A percentile compares a stretch with the other conserved stretches of the same genome.
These are phyloP conservation scores for Drosophila diplacantha DNA, from an alignment of 2,888 invertebrate species.

Conservation along the genomic window DNA sequence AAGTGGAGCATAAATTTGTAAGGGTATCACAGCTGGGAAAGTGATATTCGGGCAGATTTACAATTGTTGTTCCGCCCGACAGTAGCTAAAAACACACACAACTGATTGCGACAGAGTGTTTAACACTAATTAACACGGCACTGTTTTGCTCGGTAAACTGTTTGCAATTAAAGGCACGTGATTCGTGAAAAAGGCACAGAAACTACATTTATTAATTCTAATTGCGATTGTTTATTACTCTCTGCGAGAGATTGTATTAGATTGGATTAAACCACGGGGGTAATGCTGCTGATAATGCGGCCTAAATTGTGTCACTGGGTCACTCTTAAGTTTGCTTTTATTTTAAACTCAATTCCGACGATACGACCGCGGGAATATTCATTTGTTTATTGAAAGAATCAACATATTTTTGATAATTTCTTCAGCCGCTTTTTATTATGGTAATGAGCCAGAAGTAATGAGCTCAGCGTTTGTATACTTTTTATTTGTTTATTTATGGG, in stretches of 20 bases:
- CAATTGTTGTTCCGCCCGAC: slow-evolving; percentile 22
- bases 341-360: slow-evolving; percentile 31
- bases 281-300: slow-evolving; percentile 46
- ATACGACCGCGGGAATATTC: slow-evolving; percentile 10
- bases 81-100: not conserved
- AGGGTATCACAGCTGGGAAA: slow-evolving; percentile 69
- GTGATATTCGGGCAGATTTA: slow-evolving; percentile 62
- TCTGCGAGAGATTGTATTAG: slow-evolving; percentile 2
- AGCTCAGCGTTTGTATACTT: slow-evolving; percentile 59
- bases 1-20: slow-evolving; percentile 73
- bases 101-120: slow-evolving; percentile 8
- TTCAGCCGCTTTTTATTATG: slow-evolving; percentile 47
- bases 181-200: slow-evolving; percentile 16
- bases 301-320: slow-evolving; percentile 61
- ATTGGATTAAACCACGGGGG: slow-evolving; percentile 12
- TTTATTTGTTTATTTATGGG: slow-evolving; percentile 27
- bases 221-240: slow-evolving; percentile 13
- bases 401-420: slow-evolving; percentile 10
- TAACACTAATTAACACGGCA: slow-evolving; percentile 37
- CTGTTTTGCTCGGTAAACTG: slow-evolving; percentile 25
- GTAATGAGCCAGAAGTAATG: slow-evolving; percentile 64
- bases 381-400: slow-evolving; percentile 19
- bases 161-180: slow-evolving; percentile 64
- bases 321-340: slow-evolving; percentile 17
- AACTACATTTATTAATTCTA: slow-evolving; percentile 41